Percentiles rank a stretch among this genome's conserved stretches.
Evolutionary conservation across 2,113 vertebrate species (phyloP).

Genomic region (Scalopus aquaticus): DNA sequence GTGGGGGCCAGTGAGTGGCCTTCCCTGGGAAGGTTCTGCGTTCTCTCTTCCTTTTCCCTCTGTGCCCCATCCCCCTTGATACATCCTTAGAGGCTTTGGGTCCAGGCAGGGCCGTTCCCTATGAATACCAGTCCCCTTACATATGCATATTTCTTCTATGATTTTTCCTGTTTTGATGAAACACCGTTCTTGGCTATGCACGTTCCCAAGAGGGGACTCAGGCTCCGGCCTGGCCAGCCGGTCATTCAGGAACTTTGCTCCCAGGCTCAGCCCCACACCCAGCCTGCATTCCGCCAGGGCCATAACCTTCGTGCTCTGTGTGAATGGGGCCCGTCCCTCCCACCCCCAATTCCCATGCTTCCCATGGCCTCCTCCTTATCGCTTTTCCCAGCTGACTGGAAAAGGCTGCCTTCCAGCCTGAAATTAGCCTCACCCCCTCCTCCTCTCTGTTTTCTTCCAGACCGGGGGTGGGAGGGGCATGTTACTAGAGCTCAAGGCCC

Average conservation of each 20-base stretch:
- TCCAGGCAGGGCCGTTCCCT: conserved; percentile 66
- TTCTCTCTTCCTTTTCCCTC: neutral
- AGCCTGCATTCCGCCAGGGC: neutral
- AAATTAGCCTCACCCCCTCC: neutral
- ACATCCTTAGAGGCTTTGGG: neutral
- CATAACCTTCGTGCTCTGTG: neutral
- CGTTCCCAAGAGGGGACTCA: conserved; percentile 60
- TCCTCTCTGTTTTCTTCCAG: conserved; percentile 32
- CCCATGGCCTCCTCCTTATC: conserved; percentile 23
- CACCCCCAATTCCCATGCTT: neutral
- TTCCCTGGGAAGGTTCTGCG: rapidly evolving
- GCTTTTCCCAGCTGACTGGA: conserved; percentile 29
- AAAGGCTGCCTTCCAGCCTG: conserved; percentile 27
- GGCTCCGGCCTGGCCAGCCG: neutral
- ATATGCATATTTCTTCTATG: conserved; percentile 80
- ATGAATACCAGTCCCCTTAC: conserved; percentile 80
- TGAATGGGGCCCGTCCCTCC: neutral
- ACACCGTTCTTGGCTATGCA: conserved; percentile 59
- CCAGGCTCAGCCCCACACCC: conserved; percentile 22
- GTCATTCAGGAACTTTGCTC: conserved; percentile 65
- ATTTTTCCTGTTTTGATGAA: conserved; percentile 84
- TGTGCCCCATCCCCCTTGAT: neutral
- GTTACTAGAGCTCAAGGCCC: neutral
- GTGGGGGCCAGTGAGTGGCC: neutral
- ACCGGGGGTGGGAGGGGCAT: neutral